phyloP scores from a whole-genome alignment of 2,113 vertebrate species.

The Leucoraja erinaceus region DNA sequence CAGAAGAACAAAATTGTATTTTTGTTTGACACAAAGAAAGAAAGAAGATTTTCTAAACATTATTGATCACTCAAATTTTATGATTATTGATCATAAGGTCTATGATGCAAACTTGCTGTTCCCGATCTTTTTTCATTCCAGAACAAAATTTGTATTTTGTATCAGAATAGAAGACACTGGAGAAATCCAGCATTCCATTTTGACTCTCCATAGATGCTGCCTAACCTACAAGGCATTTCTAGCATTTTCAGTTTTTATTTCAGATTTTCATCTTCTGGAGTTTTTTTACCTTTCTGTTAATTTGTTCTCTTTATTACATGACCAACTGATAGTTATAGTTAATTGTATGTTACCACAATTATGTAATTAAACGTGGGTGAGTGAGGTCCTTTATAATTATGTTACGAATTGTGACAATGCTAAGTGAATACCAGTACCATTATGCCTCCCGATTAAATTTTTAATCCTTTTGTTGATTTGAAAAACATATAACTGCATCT shows the following conservation, averaged over 20 bases:
- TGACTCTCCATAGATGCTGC: too few relatives aligned
- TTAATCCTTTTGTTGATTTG: background rate
- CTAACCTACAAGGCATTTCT: too few relatives aligned
- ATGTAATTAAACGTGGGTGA: slow-evolving; percentile 21
- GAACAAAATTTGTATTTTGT: background rate
- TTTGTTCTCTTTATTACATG: background rate
- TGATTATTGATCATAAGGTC: too few relatives aligned
- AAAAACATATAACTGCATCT: background rate
- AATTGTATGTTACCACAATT: background rate
- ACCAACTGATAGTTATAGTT: background rate
- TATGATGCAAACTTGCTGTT: background rate
- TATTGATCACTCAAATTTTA: background rate
- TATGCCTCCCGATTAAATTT: background rate
- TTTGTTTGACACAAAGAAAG: background rate
- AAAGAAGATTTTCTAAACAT: background rate
- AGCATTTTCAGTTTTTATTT: too few relatives aligned
- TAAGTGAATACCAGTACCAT: background rate
- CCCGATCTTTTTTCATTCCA: background rate
- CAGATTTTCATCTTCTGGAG: background rate
- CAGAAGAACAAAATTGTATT: background rate
- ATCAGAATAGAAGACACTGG: background rate
- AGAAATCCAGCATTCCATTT: too few relatives aligned
- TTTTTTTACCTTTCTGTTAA: background rate
- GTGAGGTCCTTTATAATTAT: background rate
- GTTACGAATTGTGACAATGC: background rate